These are phyloP conservation scores for Drosophila ohnishii DNA, from an alignment of 1,140 invertebrate genomes.

Conservation along the genomic window DNA sequence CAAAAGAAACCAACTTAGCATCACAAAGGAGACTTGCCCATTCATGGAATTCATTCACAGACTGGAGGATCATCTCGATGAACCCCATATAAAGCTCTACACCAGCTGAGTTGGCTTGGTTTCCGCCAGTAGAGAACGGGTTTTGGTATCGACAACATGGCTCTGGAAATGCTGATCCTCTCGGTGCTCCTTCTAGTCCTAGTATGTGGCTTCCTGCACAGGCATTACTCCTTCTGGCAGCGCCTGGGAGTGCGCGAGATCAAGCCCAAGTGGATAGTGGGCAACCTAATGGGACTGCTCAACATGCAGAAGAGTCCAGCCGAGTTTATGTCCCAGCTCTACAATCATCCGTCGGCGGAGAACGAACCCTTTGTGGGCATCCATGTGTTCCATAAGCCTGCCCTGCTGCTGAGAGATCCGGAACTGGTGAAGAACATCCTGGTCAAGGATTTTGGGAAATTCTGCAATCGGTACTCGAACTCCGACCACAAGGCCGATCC, in stretches of 20 bases:
- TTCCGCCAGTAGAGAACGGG: slow-evolving; percentile 14
- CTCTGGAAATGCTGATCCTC: slow-evolving; percentile 29
- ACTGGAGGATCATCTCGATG: slow-evolving; percentile 30
- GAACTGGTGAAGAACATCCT: slow-evolving; percentile 84
- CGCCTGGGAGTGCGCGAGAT: slow-evolving; percentile 79
- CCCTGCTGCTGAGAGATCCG: slow-evolving; percentile 84
- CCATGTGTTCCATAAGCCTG: slow-evolving; percentile 83
- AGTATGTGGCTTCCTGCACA: slow-evolving; percentile 23
- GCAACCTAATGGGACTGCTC: slow-evolving; percentile 77
- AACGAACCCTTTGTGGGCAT: slow-evolving; percentile 81
- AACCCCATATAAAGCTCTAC: slow-evolving; percentile 33
- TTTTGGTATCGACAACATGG: slow-evolving; percentile 35
- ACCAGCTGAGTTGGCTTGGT: not conserved
- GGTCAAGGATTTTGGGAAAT: slow-evolving; percentile 84
- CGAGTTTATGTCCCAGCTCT: slow-evolving; percentile 62
- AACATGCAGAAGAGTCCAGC: slow-evolving; percentile 61
- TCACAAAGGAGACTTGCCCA: slow-evolving; percentile 15
- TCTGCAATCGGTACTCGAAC: slow-evolving; percentile 82
- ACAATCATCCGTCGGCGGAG: slow-evolving; percentile 64
- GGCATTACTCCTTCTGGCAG: slow-evolving; percentile 80
- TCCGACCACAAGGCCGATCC: slow-evolving; percentile 83
- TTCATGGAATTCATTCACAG: slow-evolving; percentile 33
- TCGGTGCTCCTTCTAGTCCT: slow-evolving; percentile 20
- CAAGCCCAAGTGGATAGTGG: slow-evolving; percentile 69
- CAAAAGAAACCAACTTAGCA: slow-evolving; percentile 15